Evolutionary conservation across 2,888 invertebrate genomes (phyloP).

Genomic region (Cyrtodaria siliqua): DNA sequence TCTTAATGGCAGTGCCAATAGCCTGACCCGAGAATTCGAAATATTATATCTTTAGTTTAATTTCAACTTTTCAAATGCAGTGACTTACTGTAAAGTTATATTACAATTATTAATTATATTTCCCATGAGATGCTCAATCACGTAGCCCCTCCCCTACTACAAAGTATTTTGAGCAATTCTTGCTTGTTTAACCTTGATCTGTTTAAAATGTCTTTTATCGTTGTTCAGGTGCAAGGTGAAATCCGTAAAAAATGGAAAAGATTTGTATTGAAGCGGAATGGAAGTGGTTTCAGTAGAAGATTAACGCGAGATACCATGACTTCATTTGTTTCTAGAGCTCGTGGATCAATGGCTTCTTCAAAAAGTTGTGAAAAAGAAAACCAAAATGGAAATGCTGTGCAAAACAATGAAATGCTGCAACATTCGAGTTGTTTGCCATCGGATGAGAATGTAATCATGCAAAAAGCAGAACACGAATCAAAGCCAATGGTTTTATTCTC

Average conservation of each 20-base stretch:
- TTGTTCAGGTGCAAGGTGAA: slow-evolving; percentile 74
- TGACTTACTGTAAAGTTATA: too few relatives aligned
- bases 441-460: neutral
- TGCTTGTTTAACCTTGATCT: neutral
- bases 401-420: neutral
- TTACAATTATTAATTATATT: too few relatives aligned
- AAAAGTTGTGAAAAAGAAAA: slow-evolving; percentile 13
- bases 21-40: too few relatives aligned
- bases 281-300: slow-evolving; percentile 48
- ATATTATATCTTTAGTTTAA: neutral
- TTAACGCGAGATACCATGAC: slow-evolving; percentile 57
- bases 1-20: too few relatives aligned
- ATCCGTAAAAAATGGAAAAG: slow-evolving; percentile 74
- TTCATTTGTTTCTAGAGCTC: slow-evolving; percentile 54
- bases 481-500: too few relatives aligned
- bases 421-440: neutral
- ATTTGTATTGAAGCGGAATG: slow-evolving; percentile 53
- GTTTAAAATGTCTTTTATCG: neutral
- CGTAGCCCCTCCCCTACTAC: too few relatives aligned
- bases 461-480: neutral
- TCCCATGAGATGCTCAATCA: too few relatives aligned
- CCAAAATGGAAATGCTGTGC: neutral
- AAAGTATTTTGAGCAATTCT: too few relatives aligned
- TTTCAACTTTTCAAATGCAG: too few relatives aligned
- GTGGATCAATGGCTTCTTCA: slow-evolving; percentile 52